phyloP scores from a whole-genome alignment of 2,888 invertebrate genomes.

The Melieria crassipennis region DNA sequence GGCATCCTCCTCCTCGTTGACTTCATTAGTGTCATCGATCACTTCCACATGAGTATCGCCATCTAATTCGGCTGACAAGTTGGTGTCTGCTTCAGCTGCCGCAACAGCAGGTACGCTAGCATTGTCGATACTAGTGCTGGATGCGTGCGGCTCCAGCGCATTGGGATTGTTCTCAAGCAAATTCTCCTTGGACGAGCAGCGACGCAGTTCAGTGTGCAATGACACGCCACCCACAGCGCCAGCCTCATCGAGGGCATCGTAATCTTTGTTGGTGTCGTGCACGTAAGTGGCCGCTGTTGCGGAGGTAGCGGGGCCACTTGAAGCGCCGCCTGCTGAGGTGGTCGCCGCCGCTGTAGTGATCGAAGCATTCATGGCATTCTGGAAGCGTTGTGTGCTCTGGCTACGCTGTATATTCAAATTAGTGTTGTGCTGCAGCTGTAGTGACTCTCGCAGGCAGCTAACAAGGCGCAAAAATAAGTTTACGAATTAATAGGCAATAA shows the following conservation, averaged over 20 bases:
- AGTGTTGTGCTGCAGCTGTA: conserved; percentile 65
- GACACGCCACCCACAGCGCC: conserved; percentile 43
- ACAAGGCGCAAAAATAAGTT: conserved; percentile 19
- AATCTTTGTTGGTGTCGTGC: conserved; percentile 58
- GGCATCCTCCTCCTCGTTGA: conserved; percentile 47
- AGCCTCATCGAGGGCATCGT: conserved; percentile 48
- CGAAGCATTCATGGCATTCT: conserved; percentile 54
- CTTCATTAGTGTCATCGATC: conserved; percentile 42
- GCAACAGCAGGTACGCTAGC: conserved; percentile 31
- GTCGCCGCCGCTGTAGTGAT: conserved; percentile 27
- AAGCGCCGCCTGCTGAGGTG: conserved; percentile 3
- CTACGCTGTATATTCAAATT: conserved; percentile 66
- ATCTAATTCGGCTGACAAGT: background rate
- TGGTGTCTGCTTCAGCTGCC: conserved; percentile 21
- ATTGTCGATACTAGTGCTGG: conserved; percentile 36
- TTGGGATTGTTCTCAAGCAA: conserved; percentile 49
- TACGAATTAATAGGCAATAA: background rate
- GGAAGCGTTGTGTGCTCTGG: conserved; percentile 65
- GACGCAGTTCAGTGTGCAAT: conserved; percentile 26
- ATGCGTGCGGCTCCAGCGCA: conserved; percentile 47
- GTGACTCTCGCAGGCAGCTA: conserved; percentile 64
- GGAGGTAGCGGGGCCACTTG: conserved; percentile 13
- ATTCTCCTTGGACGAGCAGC: conserved; percentile 49
- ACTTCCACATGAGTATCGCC: conserved; percentile 32
- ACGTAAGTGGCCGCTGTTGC: conserved; percentile 31